These are phyloP conservation scores for Lottia scabra DNA, from an alignment of 2,888 invertebrate species.

Conservation along the genomic window DNA sequence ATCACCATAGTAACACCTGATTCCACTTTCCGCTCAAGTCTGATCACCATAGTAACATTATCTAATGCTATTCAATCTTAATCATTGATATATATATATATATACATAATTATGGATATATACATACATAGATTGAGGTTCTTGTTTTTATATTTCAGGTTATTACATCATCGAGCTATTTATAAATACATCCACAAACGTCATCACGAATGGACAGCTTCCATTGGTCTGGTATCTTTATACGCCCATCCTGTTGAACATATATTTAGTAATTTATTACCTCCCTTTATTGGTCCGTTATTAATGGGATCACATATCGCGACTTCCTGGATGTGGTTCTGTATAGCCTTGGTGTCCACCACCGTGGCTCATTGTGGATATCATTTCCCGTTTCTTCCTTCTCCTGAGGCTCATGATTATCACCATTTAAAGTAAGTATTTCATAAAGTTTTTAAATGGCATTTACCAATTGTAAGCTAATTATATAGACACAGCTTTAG, in stretches of 20 bases:
- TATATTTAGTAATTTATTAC: conserved; percentile 81
- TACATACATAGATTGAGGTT: too few relatives aligned
- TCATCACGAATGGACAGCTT: conserved; percentile 90
- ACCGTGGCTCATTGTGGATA: conserved; percentile 87
- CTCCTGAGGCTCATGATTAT: conserved; percentile 88
- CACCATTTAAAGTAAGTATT: conserved; percentile 80
- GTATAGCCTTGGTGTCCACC: conserved; percentile 82
- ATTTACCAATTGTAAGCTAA: too few relatives aligned
- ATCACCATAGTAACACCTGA: too few relatives aligned
- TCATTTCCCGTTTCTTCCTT: conserved; percentile 86
- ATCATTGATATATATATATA: too few relatives aligned
- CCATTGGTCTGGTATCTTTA: conserved; percentile 84
- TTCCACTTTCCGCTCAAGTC: too few relatives aligned
- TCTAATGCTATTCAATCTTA: too few relatives aligned
- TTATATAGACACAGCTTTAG: too few relatives aligned
- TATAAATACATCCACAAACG: conserved; percentile 87
- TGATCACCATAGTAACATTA: too few relatives aligned
- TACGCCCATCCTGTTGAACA: conserved; percentile 85
- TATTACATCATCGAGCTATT: conserved; percentile 80
- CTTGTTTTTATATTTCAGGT: conserved; percentile 69
- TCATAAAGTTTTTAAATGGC: too few relatives aligned
- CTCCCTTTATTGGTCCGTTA: conserved; percentile 76
- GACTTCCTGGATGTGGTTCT: conserved; percentile 79
- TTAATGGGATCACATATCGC: conserved; percentile 75
- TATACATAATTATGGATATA: too few relatives aligned